Evolutionary conservation across 2,797 vertebrate genomes (phyloP), one percentile per base, ranked within the genome.

Genomic region (Malacoraja senta): DNA sequence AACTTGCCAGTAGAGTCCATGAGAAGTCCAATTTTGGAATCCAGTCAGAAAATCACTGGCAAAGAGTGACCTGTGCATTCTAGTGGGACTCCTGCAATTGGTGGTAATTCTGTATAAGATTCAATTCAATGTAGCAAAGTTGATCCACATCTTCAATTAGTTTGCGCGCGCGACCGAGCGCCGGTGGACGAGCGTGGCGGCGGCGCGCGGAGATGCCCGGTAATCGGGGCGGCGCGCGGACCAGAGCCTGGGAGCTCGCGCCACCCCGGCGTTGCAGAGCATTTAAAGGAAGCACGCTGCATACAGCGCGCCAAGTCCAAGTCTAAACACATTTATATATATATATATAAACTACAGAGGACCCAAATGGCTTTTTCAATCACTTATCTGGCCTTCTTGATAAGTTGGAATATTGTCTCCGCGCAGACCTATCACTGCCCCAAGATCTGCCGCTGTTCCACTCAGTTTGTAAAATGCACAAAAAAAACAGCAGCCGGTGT

Each of bases 371-470:
- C 38, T 92, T 58, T 19, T 92, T 58, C 90, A 76, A 24, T 53
- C 26, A 58, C 32, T 44, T 53, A n/a, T 26, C 68, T 92, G 71
- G 0, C 72, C 26, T 58, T 72, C 21, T 92, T 76, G 71, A 76
- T 92, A 74, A 74, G 38, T 92, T 92, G 90, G 38, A 74, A 72
- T 29, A 44, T 44, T 17, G 21, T 53, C 68, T 92, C 13, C 19
- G 8, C 13, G 38, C 72, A 44, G 44, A 92, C 68, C 53, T 92
- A 74, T 76, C 90, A 92, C 71, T 97, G 97, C 94, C 97, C 96
- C 24, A 4, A 91, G 94, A 95, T 97, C 94, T 97, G 97, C 95
- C 94, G 93, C 93, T 97, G 97, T 94, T 94, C 94, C 93, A 15
- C 93, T 9, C 95, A 95, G 76, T 94, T 94, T 8, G 94, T 97